These are phyloP conservation scores for Copidosoma aretas DNA, from an alignment of 2,888 invertebrate genomes.

Conservation along the genomic window DNA sequence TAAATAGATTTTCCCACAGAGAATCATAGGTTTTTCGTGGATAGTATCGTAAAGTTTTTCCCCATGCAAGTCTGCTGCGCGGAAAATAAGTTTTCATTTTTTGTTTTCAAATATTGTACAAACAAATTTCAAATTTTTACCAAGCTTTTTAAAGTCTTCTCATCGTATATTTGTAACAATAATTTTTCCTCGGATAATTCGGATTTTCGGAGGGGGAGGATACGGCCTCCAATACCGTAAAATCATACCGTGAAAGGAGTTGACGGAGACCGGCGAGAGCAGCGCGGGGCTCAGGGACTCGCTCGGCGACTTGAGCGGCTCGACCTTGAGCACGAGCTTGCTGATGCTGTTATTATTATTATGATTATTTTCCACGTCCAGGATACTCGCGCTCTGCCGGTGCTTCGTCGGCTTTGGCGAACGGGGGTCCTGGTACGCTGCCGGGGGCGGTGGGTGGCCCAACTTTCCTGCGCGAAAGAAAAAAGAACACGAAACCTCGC, in stretches of 20 bases:
- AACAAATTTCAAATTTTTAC: too few relatives aligned
- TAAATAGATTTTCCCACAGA: too few relatives aligned
- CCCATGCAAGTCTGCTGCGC: too few relatives aligned
- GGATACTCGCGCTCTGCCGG: conserved; percentile 43
- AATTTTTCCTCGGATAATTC: background rate
- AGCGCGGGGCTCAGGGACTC: conserved; percentile 43
- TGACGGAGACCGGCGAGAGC: conserved; percentile 34
- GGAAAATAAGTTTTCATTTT: too few relatives aligned
- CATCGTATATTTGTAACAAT: too few relatives aligned
- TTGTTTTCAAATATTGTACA: too few relatives aligned
- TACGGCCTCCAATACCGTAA: too few relatives aligned
- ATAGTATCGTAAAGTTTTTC: too few relatives aligned
- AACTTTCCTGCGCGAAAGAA: conserved; percentile 35
- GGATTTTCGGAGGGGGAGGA: too few relatives aligned
- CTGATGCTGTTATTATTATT: background rate
- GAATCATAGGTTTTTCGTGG: too few relatives aligned
- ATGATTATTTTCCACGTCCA: conserved; percentile 55
- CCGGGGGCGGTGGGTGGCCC: conserved; percentile 46
- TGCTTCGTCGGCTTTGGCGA: conserved; percentile 28
- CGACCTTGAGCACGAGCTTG: conserved; percentile 51
- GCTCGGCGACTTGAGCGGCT: conserved; percentile 48
- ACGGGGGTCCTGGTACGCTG: conserved; percentile 49
- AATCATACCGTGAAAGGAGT: conserved; percentile 35
- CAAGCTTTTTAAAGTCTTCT: too few relatives aligned
- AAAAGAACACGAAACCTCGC: too few relatives aligned